These are phyloP conservation scores for Spilosoma lubricipeda DNA, from an alignment of 2,888 invertebrate genomes.

Conservation along the genomic window DNA sequence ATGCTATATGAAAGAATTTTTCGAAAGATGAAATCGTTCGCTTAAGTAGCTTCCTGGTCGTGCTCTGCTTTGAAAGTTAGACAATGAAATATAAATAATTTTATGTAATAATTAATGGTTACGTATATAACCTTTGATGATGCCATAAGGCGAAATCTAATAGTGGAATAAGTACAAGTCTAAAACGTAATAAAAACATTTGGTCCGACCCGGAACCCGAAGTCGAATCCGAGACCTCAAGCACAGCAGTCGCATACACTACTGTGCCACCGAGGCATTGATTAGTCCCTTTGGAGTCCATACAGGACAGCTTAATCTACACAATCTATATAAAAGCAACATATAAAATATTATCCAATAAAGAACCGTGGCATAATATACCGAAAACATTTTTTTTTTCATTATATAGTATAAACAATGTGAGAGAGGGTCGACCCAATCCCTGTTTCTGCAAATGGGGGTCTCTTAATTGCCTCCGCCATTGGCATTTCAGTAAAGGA, in stretches of 20 bases:
- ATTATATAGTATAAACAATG: neutral
- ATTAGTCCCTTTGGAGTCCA: neutral
- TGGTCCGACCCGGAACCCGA: too few species aligned
- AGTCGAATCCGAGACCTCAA: too few species aligned
- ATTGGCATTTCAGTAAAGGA: constrained; percentile 5
- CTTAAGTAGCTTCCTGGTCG: neutral
- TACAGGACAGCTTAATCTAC: too few species aligned
- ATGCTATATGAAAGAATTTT: neutral
- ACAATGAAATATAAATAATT: neutral
- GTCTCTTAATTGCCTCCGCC: constrained; percentile 5
- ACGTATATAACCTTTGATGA: too few species aligned
- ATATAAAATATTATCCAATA: neutral
- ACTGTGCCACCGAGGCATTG: too few species aligned
- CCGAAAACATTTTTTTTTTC: neutral
- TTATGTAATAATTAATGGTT: too few species aligned
- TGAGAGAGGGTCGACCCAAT: neutral
- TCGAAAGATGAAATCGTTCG: neutral
- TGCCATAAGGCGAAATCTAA: too few species aligned
- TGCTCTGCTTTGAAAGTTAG: neutral
- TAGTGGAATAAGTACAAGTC: too few species aligned
- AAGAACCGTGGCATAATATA: neutral
- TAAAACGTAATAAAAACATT: too few species aligned
- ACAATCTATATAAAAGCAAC: neutral
- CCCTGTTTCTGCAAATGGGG: constrained; percentile 5
- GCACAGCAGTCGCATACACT: too few species aligned